Conservation (phyloP, 2,797 vertebrate species). For the Brachyrhaphis roseni region DNA sequence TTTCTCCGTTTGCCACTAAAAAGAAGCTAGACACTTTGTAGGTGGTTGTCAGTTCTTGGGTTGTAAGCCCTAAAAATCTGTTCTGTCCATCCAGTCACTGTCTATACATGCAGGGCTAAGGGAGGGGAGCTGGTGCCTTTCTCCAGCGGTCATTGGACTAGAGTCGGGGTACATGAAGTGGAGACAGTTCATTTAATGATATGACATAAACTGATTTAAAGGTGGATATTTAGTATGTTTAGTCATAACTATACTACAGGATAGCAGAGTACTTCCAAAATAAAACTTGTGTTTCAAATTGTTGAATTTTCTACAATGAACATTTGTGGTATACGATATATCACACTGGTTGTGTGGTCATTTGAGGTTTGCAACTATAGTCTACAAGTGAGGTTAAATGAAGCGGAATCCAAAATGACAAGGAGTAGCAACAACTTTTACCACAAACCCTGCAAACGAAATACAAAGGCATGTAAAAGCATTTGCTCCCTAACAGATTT, state of each 20-base stretch:
- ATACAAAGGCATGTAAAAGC: neutral
- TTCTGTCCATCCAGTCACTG: neutral
- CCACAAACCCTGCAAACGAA: neutral
- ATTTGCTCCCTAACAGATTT: neutral
- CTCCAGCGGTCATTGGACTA: neutral
- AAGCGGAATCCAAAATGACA: neutral
- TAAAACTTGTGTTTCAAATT: neutral
- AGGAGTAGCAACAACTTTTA: neutral
- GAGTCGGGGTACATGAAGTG: neutral
- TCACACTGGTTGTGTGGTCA: neutral
- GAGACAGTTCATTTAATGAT: neutral
- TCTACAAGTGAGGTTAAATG: neutral
- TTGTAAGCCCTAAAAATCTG: neutral
- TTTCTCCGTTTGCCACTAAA: neutral
- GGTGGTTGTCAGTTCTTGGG: neutral
- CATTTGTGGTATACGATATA: neutral
- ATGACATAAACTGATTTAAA: neutral
- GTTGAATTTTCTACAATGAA: neutral
- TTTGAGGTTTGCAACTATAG: neutral
- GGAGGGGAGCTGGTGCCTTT: neutral
- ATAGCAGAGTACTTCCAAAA: neutral
- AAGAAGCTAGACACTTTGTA: neutral
- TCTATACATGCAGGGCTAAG: too few species aligned
- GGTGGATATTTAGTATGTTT: neutral
- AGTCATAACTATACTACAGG: neutral